Evolutionary conservation across 37 sponge, comb jelly and placozoan genomes (phyloP).

Genomic region (Halichondria panicea): DNA sequence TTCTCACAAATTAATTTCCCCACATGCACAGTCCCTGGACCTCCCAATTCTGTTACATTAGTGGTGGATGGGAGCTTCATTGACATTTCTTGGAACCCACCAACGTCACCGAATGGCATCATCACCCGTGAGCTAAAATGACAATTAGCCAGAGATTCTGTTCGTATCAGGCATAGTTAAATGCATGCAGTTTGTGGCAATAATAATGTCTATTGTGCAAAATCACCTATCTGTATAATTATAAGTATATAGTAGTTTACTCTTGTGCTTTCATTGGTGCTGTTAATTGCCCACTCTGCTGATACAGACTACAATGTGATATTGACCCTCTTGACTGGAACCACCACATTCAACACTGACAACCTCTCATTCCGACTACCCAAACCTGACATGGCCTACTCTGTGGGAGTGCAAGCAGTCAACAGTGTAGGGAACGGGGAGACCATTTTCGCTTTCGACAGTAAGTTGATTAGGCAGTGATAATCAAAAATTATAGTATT

Average conservation of each 20-base stretch:
- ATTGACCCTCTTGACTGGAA: background rate
- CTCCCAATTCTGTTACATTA: constrained; percentile 11
- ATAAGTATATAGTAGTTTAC: too few species aligned
- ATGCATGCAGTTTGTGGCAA: too few species aligned
- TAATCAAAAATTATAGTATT: too few species aligned
- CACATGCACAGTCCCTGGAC: constrained; percentile 1
- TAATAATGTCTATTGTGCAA: too few species aligned
- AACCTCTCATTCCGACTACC: background rate
- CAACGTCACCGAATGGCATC: constrained; percentile 11
- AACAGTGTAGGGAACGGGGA: background rate
- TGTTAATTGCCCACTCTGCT: background rate
- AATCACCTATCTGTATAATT: too few species aligned
- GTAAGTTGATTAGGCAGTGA: too few species aligned
- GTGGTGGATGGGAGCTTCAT: background rate
- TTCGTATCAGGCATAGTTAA: too few species aligned
- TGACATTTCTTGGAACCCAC: background rate
- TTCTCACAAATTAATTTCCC: background rate
- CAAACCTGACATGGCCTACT: background rate
- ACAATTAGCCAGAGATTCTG: too few species aligned
- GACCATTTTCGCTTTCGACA: too few species aligned
- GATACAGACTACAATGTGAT: background rate
- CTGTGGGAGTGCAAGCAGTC: background rate
- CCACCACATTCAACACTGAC: background rate
- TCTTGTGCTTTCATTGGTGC: too few species aligned
- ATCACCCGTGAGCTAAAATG: too few species aligned